A percentile compares a stretch with the other conserved stretches of the same genome.
Conservation (phyloP, 2,797 vertebrate species). For the Hippoglossus hippoglossus region DNA sequence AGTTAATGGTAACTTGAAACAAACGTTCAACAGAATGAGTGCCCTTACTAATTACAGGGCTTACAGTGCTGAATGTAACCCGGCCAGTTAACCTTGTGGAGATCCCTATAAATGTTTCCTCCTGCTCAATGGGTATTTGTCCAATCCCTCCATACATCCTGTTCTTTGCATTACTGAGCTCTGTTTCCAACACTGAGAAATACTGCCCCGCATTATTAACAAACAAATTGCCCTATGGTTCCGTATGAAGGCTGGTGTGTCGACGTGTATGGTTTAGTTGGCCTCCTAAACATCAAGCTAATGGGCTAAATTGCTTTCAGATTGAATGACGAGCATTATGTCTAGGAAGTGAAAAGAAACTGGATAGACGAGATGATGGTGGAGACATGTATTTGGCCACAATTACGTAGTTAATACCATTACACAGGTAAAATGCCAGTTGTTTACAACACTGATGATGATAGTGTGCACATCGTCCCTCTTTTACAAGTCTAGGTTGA, state of each 20-base stretch:
- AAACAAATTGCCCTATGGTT: constrained; percentile 67
- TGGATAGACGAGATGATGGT: constrained; percentile 51
- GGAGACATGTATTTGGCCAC: constrained; percentile 41
- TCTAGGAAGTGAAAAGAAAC: constrained; percentile 63
- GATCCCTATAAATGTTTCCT: constrained; percentile 72
- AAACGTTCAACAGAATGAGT: constrained; percentile 60
- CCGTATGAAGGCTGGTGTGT: constrained; percentile 45
- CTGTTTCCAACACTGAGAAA: constrained; percentile 53
- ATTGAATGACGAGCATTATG: constrained; percentile 61
- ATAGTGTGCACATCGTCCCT: constrained; percentile 14
- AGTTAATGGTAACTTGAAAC: constrained; percentile 54
- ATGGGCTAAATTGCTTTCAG: constrained; percentile 79
- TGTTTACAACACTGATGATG: constrained; percentile 28
- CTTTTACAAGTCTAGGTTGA: constrained; percentile 24
- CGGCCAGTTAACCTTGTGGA: constrained; percentile 69
- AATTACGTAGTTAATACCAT: constrained; percentile 43
- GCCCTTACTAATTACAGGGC: constrained; percentile 61
- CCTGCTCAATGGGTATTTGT: constrained; percentile 53
- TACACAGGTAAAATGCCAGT: constrained; percentile 32
- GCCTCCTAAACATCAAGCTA: constrained; percentile 65
- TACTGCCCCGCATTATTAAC: constrained; percentile 62
- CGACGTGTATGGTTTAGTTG: constrained; percentile 57
- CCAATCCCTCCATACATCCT: constrained; percentile 64
- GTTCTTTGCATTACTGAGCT: constrained; percentile 69
- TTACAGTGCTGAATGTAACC: constrained; percentile 67